Evolutionary conservation across 1,140 invertebrate genomes (phyloP), one percentile per base, ranked within the genome.

Genomic region (Bombus sibiricus): DNA sequence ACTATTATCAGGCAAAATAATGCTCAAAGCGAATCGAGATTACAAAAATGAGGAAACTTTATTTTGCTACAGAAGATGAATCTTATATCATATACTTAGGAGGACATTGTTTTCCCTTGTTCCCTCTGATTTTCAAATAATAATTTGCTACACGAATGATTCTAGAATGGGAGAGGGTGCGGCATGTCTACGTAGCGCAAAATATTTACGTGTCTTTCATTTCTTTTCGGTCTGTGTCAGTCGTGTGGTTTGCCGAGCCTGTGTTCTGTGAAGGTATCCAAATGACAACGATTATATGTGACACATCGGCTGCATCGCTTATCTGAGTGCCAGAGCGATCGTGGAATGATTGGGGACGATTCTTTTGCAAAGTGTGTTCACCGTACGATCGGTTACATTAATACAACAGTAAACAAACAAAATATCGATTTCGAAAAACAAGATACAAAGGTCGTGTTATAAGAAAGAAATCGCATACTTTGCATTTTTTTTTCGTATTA

Each of bases 281-380:
- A 87, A 89, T 90, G 88, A 90, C 88, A 90, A 90, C 88, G 89
- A 90, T 64, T 83, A 90, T 89, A 88, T 87, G 89, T 66, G 75
- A 78, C 75, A 89, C 89, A 89, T 90, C 89, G 89, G 85, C 81
- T 87, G 87, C 78, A 89, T 90, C 88, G 88, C 89, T 90, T 90
- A 90, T 62, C 57, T 87, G 89, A 86, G 22, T 90, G 89, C 43
- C 62, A 89, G 89, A 90, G 81, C 88, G 88, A 90, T 90, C 88
- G 88, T 90, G 88, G 81, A 89, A 85, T 90, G 89, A 89, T 57
- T 90, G 89, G 37, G 77, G 76, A 87, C 81, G 85, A 89, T 82
- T 89, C 68, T 59, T 81, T 43, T 77, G 71, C 41, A 59, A 83
- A 85, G 59, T 82, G 75, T 90, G 88, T 87, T 69, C 78, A 81